phyloP scores from a whole-genome alignment of 2,113 vertebrate genomes.

The Anas platyrhynchos region DNA sequence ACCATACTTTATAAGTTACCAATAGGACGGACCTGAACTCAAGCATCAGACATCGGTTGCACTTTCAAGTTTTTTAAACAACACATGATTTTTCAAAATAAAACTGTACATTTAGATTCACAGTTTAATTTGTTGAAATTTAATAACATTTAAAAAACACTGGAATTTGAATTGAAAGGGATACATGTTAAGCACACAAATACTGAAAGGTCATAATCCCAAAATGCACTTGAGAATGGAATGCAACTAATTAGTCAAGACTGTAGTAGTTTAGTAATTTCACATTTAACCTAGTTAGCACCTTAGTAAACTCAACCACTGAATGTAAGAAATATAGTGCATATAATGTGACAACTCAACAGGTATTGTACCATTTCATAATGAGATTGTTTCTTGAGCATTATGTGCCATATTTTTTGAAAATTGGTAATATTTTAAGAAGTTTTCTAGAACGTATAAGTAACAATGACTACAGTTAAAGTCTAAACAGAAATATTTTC shows the following conservation, averaged over 20 bases:
- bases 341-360: conserved; percentile 65
- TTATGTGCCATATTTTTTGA: conserved; percentile 41
- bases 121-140: conserved; percentile 78
- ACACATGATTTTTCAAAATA: conserved; percentile 80
- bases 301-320: conserved; percentile 77
- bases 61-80: conserved; percentile 78
- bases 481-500: conserved; percentile 65
- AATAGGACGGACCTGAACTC: conserved; percentile 74
- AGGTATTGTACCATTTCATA: conserved; percentile 60
- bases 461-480: conserved; percentile 71
- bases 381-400: conserved; percentile 50
- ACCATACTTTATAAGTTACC: conserved; percentile 72
- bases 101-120: conserved; percentile 82
- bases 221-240: conserved; percentile 72
- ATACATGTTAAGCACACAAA: conserved; percentile 77
- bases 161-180: conserved; percentile 76
- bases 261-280: conserved; percentile 70
- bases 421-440: conserved; percentile 54
- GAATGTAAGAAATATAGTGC: conserved; percentile 69
- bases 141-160: conserved; percentile 81
- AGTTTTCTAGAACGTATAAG: conserved; percentile 65
- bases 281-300: conserved; percentile 81
- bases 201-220: conserved; percentile 71
- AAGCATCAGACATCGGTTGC: conserved; percentile 78
- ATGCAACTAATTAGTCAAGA: conserved; percentile 69